Percentiles rank a stretch among this genome's conserved stretches.
Evolutionary conservation across 92 coral and sea anemone species (phyloP).

Genomic region (Epizoanthus ramosus): DNA sequence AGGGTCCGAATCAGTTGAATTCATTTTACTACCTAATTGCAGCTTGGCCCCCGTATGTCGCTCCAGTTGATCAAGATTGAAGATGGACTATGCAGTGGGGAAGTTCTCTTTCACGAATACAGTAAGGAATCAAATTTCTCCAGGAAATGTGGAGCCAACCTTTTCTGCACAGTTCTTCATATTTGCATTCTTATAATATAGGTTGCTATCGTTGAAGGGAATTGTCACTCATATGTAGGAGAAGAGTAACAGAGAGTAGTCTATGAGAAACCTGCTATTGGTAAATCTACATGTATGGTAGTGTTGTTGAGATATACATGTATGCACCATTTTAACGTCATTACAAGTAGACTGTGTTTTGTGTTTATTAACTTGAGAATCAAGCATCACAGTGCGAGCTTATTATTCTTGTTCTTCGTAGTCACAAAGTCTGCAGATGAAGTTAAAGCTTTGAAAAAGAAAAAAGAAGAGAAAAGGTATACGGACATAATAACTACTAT

Average conservation of each 20-base stretch:
- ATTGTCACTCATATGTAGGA: too few relatives aligned
- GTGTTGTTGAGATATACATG: too few relatives aligned
- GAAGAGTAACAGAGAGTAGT: too few relatives aligned
- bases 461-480: conserved; percentile 88
- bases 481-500: background rate
- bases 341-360: too few relatives aligned
- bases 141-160: background rate
- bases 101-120: conserved; percentile 87
- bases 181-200: background rate
- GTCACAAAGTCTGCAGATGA: conserved; percentile 89
- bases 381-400: too few relatives aligned
- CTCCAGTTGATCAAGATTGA: conserved; percentile 90
- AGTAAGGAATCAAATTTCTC: conserved; percentile 54
- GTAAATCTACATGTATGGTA: background rate
- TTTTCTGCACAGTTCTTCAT: background rate
- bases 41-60: conserved; percentile 92
- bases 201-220: too few relatives aligned
- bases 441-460: conserved; percentile 71
- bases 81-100: conserved; percentile 95
- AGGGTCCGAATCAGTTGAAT: background rate
- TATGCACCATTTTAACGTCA: too few relatives aligned
- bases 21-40: background rate
- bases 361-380: too few relatives aligned
- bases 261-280: background rate
- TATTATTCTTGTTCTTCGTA: conserved; percentile 14